These are phyloP conservation scores for Philypnodon macrostomus DNA, from an alignment of 2,797 vertebrate species.

Conservation along the genomic window DNA sequence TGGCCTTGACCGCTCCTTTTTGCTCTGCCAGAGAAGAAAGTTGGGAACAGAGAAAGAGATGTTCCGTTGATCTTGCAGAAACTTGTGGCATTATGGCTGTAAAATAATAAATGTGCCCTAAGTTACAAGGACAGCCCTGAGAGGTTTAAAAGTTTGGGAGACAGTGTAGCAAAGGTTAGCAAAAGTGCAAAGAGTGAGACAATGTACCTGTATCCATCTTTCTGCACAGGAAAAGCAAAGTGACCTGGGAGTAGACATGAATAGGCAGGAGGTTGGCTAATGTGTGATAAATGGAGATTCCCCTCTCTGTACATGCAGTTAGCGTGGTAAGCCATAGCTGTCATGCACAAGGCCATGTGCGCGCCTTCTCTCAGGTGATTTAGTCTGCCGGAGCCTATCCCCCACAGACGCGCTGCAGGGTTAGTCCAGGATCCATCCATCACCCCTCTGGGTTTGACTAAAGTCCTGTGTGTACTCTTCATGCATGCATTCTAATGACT, in stretches of 20 bases:
- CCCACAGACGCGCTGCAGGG: conserved; percentile 18
- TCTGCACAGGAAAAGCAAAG: conserved; percentile 9
- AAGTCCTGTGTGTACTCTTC: conserved; percentile 36
- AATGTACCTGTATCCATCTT: conserved; percentile 17
- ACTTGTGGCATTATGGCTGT: conserved; percentile 57
- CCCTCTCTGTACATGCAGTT: conserved; percentile 22
- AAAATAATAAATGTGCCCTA: conserved; percentile 54
- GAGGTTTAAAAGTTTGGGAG: conserved; percentile 25
- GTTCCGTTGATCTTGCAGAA: conserved; percentile 49
- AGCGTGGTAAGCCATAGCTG: conserved; percentile 30
- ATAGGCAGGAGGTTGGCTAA: conserved; percentile 13
- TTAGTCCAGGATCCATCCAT: conserved; percentile 42
- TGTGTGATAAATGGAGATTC: conserved; percentile 51
- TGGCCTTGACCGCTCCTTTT: conserved; percentile 22
- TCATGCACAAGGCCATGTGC: conserved; percentile 25
- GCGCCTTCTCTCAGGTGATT: conserved; percentile 28
- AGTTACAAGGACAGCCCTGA: conserved; percentile 49
- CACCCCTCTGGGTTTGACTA: conserved; percentile 26
- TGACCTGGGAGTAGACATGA: conserved; percentile 14
- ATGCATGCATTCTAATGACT: conserved; percentile 29
- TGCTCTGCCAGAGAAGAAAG: conserved; percentile 1
- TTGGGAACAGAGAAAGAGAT: neutral
- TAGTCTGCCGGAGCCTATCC: conserved; percentile 14
- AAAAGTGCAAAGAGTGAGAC: conserved; percentile 6
- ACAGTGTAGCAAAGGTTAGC: conserved; percentile 38